Conservation (phyloP, 2,797 vertebrate genomes). For the Chaetodon trifasciatus region DNA sequence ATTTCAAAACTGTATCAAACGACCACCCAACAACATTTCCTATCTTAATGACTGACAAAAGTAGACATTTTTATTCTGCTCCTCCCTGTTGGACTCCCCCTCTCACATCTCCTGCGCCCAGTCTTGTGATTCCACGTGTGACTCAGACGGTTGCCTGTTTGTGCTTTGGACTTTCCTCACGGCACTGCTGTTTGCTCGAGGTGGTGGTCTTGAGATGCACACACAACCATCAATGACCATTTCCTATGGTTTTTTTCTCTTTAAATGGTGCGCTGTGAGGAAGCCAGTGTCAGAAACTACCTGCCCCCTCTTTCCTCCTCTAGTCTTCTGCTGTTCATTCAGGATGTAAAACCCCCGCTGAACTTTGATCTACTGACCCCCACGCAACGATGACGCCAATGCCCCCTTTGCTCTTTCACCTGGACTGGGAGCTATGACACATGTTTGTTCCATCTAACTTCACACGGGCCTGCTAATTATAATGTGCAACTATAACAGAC, state of each 20-base stretch:
- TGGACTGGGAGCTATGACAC: conserved; percentile 12
- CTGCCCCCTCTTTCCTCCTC: not conserved
- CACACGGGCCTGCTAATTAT: conserved; percentile 30
- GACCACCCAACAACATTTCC: conserved; percentile 11
- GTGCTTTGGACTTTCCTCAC: conserved; percentile 55
- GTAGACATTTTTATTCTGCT: conserved; percentile 5
- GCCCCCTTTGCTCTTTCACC: conserved; percentile 25
- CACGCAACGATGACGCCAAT: conserved; percentile 7
- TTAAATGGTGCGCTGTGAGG: not conserved
- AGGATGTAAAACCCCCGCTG: conserved; percentile 24
- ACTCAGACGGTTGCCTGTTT: conserved; percentile 63
- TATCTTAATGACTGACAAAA: conserved; percentile 32
- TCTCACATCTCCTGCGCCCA: conserved; percentile 37
- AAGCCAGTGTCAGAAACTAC: not conserved
- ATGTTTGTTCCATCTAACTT: conserved; percentile 19
- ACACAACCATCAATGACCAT: conserved; percentile 5
- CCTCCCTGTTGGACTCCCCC: conserved; percentile 26
- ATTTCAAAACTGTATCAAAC: conserved; percentile 20
- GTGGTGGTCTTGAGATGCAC: conserved; percentile 54
- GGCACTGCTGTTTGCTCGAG: conserved; percentile 56
- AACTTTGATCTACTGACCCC: conserved; percentile 23
- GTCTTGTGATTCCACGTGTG: conserved; percentile 75
- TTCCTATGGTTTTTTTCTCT: conserved; percentile 1
- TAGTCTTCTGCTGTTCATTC: not conserved
- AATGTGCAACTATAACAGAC: not conserved